phyloP scores from a whole-genome alignment of 2,113 vertebrate genomes.

The Eulemur macaco region DNA sequence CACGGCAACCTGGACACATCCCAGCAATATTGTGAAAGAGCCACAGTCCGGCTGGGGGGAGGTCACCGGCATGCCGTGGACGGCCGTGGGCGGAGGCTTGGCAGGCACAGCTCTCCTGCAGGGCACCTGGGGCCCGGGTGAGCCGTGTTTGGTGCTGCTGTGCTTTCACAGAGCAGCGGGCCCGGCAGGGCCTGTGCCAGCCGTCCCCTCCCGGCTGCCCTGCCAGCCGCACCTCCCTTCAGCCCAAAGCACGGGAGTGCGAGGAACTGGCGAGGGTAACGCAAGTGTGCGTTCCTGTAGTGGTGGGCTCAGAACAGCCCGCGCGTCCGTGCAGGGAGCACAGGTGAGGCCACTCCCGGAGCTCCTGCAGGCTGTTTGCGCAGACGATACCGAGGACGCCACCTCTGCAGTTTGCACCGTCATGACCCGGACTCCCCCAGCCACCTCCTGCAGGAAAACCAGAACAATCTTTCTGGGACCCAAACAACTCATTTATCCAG shows the following conservation, averaged over 20 bases:
- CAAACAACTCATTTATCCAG: not conserved
- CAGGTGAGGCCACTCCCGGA: not conserved
- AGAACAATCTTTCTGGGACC: not conserved
- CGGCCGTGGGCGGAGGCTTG: not conserved
- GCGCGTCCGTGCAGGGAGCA: not conserved
- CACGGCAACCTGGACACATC: not conserved
- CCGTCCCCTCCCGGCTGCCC: not conserved
- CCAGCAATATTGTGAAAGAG: not conserved
- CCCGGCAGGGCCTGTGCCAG: not conserved
- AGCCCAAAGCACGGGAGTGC: not conserved
- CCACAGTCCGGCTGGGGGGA: not conserved
- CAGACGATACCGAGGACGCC: accelerated
- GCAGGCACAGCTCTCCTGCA: not conserved
- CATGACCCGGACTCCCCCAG: no score
- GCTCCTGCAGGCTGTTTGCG: not conserved
- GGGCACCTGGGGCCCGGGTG: not conserved
- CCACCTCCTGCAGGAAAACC: not conserved
- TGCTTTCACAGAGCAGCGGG: not conserved
- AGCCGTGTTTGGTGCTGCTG: not conserved
- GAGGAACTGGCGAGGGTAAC: not conserved
- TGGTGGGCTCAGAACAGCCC: not conserved
- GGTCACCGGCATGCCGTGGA: not conserved
- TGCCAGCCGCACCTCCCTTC: not conserved
- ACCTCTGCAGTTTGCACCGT: not conserved
- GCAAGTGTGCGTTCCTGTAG: not conserved